Evolutionary conservation across 2,888 invertebrate genomes (phyloP).

Genomic region (Hirtodrosophila trivittata): DNA sequence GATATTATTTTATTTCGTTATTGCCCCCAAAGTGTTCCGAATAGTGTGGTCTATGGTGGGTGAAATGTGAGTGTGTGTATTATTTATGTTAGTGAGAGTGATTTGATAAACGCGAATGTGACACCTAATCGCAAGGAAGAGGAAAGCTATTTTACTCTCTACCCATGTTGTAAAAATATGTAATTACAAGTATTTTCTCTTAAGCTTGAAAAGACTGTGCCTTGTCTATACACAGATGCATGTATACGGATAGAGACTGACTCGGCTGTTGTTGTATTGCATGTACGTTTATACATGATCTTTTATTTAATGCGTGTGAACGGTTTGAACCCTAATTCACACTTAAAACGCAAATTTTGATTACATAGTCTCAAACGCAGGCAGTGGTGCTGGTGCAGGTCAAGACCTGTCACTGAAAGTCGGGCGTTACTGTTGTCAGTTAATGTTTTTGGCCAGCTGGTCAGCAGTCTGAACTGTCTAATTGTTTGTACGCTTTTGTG

Average conservation of each 20-base stretch:
- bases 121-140: too few species aligned
- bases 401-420: conserved; percentile 19
- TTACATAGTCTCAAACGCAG: conserved; percentile 7
- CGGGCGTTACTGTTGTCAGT: conserved; percentile 38
- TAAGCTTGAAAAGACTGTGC: too few species aligned
- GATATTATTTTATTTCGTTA: conserved; percentile 55
- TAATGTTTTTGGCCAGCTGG: conserved; percentile 42
- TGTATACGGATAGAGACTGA: too few species aligned
- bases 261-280: too few species aligned
- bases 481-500: conserved; percentile 63
- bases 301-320: too few species aligned
- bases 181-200: too few species aligned
- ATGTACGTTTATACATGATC: too few species aligned
- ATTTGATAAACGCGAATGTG: conserved; percentile 30
- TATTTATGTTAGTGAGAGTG: conserved; percentile 40
- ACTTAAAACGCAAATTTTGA: conserved; percentile 12
- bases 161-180: too few species aligned
- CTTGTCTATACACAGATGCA: too few species aligned
- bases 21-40: conserved; percentile 1
- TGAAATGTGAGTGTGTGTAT: conserved; percentile 6
- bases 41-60: neutral
- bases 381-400: too few species aligned
- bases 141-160: too few species aligned
- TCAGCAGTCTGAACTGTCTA: conserved; percentile 56
- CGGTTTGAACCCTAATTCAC: too few species aligned